phyloP scores from a whole-genome alignment of 2,113 vertebrate genomes.

The Halcyon senegalensis region DNA sequence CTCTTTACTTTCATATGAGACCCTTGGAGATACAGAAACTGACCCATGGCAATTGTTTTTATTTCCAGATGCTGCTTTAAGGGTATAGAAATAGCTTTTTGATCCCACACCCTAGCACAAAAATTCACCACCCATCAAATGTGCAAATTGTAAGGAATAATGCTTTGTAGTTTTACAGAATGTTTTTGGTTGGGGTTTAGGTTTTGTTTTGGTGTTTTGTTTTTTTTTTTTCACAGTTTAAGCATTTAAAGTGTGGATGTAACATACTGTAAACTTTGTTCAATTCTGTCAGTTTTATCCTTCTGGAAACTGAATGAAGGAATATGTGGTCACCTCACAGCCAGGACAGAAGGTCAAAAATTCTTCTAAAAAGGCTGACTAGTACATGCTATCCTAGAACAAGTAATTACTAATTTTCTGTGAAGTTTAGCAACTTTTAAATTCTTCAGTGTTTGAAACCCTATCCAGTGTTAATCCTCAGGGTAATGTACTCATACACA shows the following conservation, averaged over 20 bases:
- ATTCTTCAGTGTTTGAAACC: neutral
- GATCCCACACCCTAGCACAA: neutral
- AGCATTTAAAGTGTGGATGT: constrained; percentile 8
- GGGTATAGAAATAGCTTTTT: neutral
- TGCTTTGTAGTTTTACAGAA: constrained; percentile 21
- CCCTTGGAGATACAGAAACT: neutral
- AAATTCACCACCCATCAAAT: constrained; percentile 14
- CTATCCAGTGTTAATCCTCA: neutral
- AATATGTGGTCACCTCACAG: neutral
- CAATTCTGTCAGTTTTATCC: neutral
- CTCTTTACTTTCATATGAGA: neutral
- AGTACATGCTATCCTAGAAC: neutral
- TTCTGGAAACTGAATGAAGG: neutral
- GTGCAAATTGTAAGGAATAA: constrained; percentile 3
- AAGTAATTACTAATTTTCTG: neutral
- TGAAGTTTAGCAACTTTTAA: neutral
- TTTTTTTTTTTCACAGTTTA: constrained; percentile 22
- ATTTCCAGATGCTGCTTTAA: constrained; percentile 48
- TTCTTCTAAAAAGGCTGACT: neutral
- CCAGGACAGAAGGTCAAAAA: neutral
- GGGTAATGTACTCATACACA: neutral
- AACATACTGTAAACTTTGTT: neutral
- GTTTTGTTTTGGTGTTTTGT: no score
- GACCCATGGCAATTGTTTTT: neutral
- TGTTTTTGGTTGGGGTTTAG: neutral